Evolutionary conservation across 2,888 invertebrate species (phyloP).

Genomic region (Glaucopsyche alexis): DNA sequence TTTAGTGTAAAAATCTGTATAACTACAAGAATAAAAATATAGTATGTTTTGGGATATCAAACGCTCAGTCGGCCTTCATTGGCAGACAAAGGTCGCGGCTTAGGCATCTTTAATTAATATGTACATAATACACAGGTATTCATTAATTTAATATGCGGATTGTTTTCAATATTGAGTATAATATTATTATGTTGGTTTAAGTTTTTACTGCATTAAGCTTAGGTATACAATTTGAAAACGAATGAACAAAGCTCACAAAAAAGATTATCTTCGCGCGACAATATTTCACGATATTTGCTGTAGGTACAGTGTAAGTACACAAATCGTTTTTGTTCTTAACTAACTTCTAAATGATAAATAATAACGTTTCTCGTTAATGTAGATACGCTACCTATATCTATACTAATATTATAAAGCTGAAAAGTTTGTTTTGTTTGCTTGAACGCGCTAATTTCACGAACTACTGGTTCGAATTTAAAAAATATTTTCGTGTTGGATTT

Average conservation of each 20-base stretch:
- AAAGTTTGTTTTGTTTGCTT: no score
- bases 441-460: no score
- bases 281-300: neutral
- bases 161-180: neutral
- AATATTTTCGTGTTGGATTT: no score
- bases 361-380: no score
- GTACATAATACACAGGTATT: constrained; percentile 1
- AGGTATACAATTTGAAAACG: no score
- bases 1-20: neutral
- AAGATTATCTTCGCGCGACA: neutral
- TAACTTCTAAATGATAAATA: no score
- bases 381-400: no score
- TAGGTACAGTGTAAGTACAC: neutral
- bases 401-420: no score
- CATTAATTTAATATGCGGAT: constrained; percentile 16
- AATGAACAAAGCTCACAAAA: neutral
- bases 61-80: constrained; percentile 3
- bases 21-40: neutral
- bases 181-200: neutral
- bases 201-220: no score
- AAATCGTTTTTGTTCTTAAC: no score
- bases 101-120: constrained; percentile 23
- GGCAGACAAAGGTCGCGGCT: constrained; percentile 18
- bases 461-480: no score
- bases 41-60: constrained; percentile 5